phyloP scores from a whole-genome alignment of 2,797 vertebrate genomes.

The Gymnoscopelus braueri region DNA sequence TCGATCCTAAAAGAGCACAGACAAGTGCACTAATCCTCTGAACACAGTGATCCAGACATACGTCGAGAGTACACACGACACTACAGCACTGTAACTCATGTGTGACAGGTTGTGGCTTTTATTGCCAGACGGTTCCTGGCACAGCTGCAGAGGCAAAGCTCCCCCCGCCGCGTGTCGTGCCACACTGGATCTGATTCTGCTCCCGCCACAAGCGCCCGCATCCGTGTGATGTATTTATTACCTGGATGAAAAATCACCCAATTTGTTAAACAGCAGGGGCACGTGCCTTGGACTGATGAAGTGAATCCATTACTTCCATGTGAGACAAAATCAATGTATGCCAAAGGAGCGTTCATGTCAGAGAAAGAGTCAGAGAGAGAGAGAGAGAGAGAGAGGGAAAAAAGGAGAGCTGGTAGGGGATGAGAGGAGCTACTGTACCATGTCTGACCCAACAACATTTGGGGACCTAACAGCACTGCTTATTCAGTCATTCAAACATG shows the following conservation, averaged over 20 bases:
- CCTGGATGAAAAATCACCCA: slow-evolving; percentile 34
- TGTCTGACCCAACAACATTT: background rate
- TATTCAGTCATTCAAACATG: background rate
- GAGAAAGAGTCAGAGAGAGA: slow-evolving; percentile 2
- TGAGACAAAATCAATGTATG: slow-evolving; percentile 41
- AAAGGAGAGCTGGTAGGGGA: background rate
- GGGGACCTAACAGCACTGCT: background rate
- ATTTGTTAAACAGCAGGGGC: slow-evolving; percentile 35
- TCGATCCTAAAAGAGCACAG: background rate
- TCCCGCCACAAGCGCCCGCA: slow-evolving; percentile 10
- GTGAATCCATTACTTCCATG: slow-evolving; percentile 42
- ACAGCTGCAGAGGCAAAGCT: too few relatives aligned
- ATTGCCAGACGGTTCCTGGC: too few relatives aligned
- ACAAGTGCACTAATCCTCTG: background rate
- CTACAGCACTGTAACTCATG: too few relatives aligned
- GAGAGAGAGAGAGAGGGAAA: background rate
- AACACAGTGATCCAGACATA: background rate
- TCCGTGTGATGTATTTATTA: slow-evolving; percentile 42
- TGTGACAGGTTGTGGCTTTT: too few relatives aligned
- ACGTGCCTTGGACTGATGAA: slow-evolving; percentile 36
- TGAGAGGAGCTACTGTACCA: background rate
- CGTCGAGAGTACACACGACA: background rate
- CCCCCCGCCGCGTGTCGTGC: background rate
- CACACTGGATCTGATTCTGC: background rate
- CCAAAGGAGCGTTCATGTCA: slow-evolving; percentile 8